Base-by-base conservation (phyloP, 2,113 vertebrate species). In the Caracal caracal region DNA sequence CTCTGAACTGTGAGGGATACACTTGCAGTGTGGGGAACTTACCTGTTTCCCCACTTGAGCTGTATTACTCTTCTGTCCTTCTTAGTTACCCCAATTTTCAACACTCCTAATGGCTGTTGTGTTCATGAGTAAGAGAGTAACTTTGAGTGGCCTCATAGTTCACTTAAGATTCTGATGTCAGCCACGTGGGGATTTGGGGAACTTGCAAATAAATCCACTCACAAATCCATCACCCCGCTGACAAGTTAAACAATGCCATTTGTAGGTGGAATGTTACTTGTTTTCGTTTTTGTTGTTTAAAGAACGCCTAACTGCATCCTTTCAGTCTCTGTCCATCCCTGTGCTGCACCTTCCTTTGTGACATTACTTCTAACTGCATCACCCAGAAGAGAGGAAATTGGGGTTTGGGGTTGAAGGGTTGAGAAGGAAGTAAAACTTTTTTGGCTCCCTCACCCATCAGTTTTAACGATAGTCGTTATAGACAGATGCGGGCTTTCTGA, bases 181-280 rank as follows among this genome's bases (percentile, higher is more conserved):
- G 61, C 84, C 81, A 85, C 86, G 13, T 79, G 71, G 76, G 56
- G 82, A 94, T 71, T 95, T 78, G 35, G 70, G 70, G 85, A 90
- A 90, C 59, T 95, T 93, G 70, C 78, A 88, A 91, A 90, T 88
- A 85, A 90, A 96, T 73, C 70, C 68, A 76, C 92, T 96, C 84
- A 79, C 53, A 96, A 87, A 71, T 87, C 70, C 71, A 63, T 90
- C 90, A 94, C 51, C 68, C 93, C 79, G 65, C 85, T 88, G 78
- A 78, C 94, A 81, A 59, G 75, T 90, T 43, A 88, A 95, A 93
- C 92, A 53, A 15, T 91, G 82, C 40, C 37, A 8, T 90, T 87
- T 94, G 53, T 96, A 85, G 49, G 51, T 71, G 40, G 85, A 85
- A 78, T 78, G 82, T 71, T 28, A 73, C 86, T 93, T 84, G 49